Percentiles rank a stretch among this genome's conserved stretches.
These are phyloP conservation scores for Plectus sambesii DNA, from an alignment of 1,140 invertebrate genomes.

Conservation along the genomic window DNA sequence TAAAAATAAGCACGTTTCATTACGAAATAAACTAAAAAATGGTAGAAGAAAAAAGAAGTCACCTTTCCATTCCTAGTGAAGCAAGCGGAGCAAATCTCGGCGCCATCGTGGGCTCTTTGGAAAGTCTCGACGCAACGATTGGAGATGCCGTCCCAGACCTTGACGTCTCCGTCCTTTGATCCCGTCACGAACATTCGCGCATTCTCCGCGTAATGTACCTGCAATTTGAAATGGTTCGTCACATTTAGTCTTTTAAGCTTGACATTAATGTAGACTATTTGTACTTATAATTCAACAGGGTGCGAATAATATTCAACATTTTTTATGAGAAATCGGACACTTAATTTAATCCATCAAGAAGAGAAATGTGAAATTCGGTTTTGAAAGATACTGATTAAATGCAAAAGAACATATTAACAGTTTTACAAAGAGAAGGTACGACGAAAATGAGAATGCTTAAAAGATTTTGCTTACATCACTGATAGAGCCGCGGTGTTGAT, in stretches of 20 bases:
- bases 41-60: slow-evolving; percentile 17
- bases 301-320: too few species aligned
- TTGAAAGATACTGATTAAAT: too few species aligned
- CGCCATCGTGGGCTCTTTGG: slow-evolving; percentile 77
- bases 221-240: slow-evolving; percentile 13
- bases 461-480: slow-evolving; percentile 60
- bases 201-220: slow-evolving; percentile 53
- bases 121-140: slow-evolving; percentile 90
- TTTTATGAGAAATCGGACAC: too few species aligned
- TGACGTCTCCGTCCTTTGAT: slow-evolving; percentile 82
- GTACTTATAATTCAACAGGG: not conserved
- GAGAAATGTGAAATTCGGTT: too few species aligned
- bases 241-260: too few species aligned
- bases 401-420: too few species aligned
- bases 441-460: too few species aligned
- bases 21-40: slow-evolving; percentile 12
- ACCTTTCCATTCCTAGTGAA: slow-evolving; percentile 96
- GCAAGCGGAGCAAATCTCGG: slow-evolving; percentile 79
- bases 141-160: slow-evolving; percentile 53
- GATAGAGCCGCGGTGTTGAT: slow-evolving; percentile 77
- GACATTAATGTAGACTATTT: too few species aligned
- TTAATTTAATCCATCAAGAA: too few species aligned
- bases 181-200: slow-evolving; percentile 65
- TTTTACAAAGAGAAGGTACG: too few species aligned
- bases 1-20: too few species aligned